Conservation (phyloP, 2,797 vertebrate species). For the Lithobates pipiens region DNA sequence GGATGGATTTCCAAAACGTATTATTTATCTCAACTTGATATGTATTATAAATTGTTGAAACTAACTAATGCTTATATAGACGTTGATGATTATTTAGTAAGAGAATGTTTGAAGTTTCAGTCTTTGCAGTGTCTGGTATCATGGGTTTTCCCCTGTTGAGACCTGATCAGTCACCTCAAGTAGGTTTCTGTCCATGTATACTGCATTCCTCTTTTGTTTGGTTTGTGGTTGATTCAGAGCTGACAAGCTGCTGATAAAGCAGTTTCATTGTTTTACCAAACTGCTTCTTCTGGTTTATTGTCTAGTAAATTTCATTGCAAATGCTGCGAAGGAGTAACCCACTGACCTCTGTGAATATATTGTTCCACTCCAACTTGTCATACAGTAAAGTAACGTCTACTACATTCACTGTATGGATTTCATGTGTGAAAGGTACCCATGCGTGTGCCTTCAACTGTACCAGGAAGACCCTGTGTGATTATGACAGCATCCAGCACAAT, state of each 20-base stretch:
- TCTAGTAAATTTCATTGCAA: conserved; percentile 6
- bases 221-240: conserved; percentile 26
- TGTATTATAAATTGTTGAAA: not conserved
- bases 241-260: conserved; percentile 30
- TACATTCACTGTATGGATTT: not conserved
- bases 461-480: no score
- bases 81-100: conserved; percentile 1
- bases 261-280: conserved; percentile 25
- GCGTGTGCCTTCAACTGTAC: no score
- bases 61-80: not conserved
- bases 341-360: conserved; percentile 8
- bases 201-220: conserved; percentile 10
- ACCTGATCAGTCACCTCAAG: not conserved
- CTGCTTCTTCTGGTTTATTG: conserved; percentile 12
- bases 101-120: not conserved
- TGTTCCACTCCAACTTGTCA: conserved; percentile 15
- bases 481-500: no score
- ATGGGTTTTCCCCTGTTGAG: not conserved
- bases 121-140: conserved; percentile 2
- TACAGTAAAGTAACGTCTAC: not conserved
- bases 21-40: not conserved
- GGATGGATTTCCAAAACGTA: no score
- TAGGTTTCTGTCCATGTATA: conserved; percentile 5
- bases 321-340: conserved; percentile 1
- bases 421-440: not conserved